A percentile compares a stretch with the other conserved stretches of the same genome.
Evolutionary conservation across 2,888 invertebrate species (phyloP).

Genomic region (Protonemura montana): DNA sequence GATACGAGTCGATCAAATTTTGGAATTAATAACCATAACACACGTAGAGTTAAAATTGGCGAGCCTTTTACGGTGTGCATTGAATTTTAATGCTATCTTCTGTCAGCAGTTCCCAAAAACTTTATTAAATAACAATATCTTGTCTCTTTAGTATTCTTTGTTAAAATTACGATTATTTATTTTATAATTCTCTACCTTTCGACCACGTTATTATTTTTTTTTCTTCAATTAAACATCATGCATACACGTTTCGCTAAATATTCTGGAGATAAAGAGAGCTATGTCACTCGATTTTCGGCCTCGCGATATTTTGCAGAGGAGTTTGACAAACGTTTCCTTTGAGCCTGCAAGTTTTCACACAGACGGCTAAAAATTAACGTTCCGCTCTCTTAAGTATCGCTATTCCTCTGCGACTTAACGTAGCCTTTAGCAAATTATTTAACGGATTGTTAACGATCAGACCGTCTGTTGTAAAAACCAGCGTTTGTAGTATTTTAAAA

Average conservation of each 20-base stretch:
- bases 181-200: neutral
- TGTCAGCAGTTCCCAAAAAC: constrained; percentile 38
- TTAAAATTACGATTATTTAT: constrained; percentile 12
- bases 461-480: neutral
- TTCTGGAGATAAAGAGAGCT: neutral
- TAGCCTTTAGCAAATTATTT: neutral
- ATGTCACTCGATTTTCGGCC: neutral
- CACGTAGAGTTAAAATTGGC: neutral
- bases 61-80: neutral
- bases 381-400: neutral
- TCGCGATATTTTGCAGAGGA: neutral
- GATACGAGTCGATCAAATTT: neutral
- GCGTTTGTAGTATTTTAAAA: neutral
- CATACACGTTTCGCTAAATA: constrained; percentile 22
- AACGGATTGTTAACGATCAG: neutral
- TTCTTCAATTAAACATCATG: neutral
- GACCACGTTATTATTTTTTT: neutral
- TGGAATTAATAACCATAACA: constrained; percentile 7
- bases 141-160: constrained; percentile 28
- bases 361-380: neutral
- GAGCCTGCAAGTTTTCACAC: neutral
- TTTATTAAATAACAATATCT: constrained; percentile 37
- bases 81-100: neutral
- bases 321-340: neutral
- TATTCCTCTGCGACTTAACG: neutral